These are phyloP conservation scores for Ictalurus furcatus DNA, from an alignment of 2,113 vertebrate species.

Conservation along the genomic window DNA sequence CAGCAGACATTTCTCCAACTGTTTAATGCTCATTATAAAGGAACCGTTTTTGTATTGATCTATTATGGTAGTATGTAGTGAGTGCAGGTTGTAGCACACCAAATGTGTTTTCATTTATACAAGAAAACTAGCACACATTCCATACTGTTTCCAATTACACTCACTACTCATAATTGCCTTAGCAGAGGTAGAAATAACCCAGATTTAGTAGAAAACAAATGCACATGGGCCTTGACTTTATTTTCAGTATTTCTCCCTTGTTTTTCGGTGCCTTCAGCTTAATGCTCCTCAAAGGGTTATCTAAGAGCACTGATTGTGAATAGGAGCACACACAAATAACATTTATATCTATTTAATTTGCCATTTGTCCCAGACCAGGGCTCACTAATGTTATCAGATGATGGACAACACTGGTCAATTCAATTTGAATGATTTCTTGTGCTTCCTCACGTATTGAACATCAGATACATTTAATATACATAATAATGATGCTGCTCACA, in stretches of 20 bases:
- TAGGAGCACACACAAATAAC: background rate
- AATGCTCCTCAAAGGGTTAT: background rate
- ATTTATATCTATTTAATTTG: background rate
- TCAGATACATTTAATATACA: background rate
- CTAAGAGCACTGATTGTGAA: background rate
- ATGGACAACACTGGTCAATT: background rate
- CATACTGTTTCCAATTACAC: conserved; percentile 22
- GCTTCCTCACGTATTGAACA: background rate
- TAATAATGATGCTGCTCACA: background rate
- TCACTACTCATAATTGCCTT: conserved; percentile 24
- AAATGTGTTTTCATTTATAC: conserved; percentile 15
- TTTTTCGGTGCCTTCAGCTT: background rate
- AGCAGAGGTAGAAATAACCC: conserved; percentile 45
- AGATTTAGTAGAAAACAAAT: conserved; percentile 57
- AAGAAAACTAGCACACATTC: conserved; percentile 29
- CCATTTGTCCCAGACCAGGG: background rate
- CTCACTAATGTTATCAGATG: background rate
- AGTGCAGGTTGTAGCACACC: background rate
- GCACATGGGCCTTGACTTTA: conserved; percentile 53
- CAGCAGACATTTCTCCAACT: background rate
- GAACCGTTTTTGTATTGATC: background rate
- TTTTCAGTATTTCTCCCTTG: conserved; percentile 61
- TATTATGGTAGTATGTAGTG: background rate
- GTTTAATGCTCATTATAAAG: conserved; percentile 7
- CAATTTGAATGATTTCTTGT: background rate